Percentiles rank a stretch among this genome's conserved stretches.
Conservation (phyloP, 2,888 invertebrate species). For the Cataglyphis rosenhaueri region DNA sequence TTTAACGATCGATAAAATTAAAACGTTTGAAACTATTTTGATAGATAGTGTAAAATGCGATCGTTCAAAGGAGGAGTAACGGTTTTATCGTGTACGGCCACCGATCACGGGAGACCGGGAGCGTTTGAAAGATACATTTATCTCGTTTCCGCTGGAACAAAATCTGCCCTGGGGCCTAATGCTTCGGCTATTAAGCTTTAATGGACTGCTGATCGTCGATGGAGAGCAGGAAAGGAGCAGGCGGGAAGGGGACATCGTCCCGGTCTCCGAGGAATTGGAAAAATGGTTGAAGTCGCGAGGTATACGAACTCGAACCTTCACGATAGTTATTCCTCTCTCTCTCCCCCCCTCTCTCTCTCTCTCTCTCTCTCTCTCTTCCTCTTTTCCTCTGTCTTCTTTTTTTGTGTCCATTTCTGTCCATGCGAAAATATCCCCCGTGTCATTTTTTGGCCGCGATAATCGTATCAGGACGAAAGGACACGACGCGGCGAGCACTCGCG, state of each 20-base stretch:
- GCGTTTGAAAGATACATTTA: conserved; percentile 79
- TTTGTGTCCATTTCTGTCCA: conserved; percentile 5
- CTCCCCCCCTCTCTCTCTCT: conserved; percentile 31
- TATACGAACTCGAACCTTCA: conserved; percentile 41
- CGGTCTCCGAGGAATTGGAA: conserved; percentile 73
- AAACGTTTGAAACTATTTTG: neutral
- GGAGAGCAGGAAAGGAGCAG: conserved; percentile 49
- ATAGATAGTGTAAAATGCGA: neutral
- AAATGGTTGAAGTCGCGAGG: conserved; percentile 63
- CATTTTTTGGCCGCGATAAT: conserved; percentile 26
- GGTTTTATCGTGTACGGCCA: conserved; percentile 52
- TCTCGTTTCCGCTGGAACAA: conserved; percentile 78
- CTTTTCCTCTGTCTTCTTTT: neutral
- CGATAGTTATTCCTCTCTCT: conserved; percentile 29
- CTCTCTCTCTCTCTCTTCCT: conserved; percentile 15
- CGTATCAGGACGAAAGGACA: conserved; percentile 8
- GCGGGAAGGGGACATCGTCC: conserved; percentile 34
- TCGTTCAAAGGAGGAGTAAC: conserved; percentile 33
- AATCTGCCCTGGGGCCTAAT: conserved; percentile 82
- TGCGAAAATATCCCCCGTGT: conserved; percentile 30
- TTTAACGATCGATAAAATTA: neutral
- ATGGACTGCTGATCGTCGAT: conserved; percentile 76
- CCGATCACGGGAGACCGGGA: conserved; percentile 69
- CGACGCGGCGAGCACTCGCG: conserved; percentile 20
- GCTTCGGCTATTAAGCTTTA: conserved; percentile 82